A percentile compares a stretch with the other conserved stretches of the same genome.
Conservation (phyloP, 2,797 vertebrate genomes). For the Gymnocypris eckloni region DNA sequence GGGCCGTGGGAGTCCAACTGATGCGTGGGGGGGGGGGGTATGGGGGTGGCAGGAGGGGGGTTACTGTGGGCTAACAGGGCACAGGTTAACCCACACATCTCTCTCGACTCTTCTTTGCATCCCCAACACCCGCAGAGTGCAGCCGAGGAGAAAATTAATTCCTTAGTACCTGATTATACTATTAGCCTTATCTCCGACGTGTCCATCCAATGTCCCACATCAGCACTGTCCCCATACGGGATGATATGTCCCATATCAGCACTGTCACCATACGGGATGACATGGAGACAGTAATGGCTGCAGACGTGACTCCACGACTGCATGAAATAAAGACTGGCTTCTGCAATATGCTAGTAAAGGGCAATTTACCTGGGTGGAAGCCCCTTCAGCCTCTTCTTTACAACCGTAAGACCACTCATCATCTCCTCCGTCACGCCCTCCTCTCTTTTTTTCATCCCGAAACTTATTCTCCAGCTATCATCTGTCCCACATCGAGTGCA, state of each 20-base stretch:
- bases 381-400: slow-evolving; percentile 21
- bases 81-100: slow-evolving; percentile 9
- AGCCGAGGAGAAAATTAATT: slow-evolving; percentile 69
- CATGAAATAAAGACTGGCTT: slow-evolving; percentile 54
- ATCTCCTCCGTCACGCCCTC: background rate
- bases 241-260: slow-evolving; percentile 49
- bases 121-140: slow-evolving; percentile 34
- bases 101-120: slow-evolving; percentile 50
- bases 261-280: slow-evolving; percentile 41
- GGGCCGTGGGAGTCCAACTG: background rate
- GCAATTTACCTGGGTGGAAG: slow-evolving; percentile 48
- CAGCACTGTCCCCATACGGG: slow-evolving; percentile 47
- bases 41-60: no score
- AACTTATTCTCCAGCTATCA: slow-evolving; percentile 28
- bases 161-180: slow-evolving; percentile 67
- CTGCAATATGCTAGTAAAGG: slow-evolving; percentile 55
- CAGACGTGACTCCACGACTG: slow-evolving; percentile 1
- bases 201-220: slow-evolving; percentile 55
- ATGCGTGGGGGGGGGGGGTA: no score
- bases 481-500: slow-evolving; percentile 38
- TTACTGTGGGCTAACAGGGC: background rate
- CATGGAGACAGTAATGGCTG: slow-evolving; percentile 9
- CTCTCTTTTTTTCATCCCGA: background rate
- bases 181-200: slow-evolving; percentile 50
- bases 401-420: background rate